Evolutionary conservation across 2,888 invertebrate genomes (phyloP).

Genomic region (Erebia aethiops): DNA sequence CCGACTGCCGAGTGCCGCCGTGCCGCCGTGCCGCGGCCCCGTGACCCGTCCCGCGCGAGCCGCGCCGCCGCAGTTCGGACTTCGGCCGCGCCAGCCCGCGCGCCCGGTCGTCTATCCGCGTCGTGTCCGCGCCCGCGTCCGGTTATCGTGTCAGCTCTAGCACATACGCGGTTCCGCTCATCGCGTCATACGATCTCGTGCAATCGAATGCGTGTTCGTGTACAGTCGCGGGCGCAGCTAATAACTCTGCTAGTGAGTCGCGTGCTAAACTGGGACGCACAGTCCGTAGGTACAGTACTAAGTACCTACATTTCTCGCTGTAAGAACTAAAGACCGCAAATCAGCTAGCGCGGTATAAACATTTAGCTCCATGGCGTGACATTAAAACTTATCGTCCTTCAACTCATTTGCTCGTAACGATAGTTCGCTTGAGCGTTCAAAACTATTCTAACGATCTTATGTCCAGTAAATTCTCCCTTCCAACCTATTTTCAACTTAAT

Average conservation of each 20-base stretch:
- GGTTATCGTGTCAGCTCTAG: background rate
- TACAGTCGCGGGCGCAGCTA: background rate
- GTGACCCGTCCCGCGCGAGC: background rate
- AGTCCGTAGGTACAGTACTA: too few relatives aligned
- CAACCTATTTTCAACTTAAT: background rate
- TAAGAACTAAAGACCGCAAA: too few relatives aligned
- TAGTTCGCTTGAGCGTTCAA: too few relatives aligned
- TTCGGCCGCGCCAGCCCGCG: background rate
- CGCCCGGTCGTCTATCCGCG: background rate
- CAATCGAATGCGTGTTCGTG: background rate
- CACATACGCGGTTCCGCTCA: background rate
- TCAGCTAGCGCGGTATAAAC: too few relatives aligned
- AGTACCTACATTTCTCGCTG: too few relatives aligned
- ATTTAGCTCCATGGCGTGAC: too few relatives aligned
- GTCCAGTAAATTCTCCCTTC: background rate
- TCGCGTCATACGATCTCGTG: background rate
- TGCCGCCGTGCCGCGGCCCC: background rate
- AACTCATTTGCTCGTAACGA: too few relatives aligned
- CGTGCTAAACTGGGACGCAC: too few relatives aligned
- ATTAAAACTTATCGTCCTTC: too few relatives aligned
- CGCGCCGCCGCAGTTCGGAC: background rate
- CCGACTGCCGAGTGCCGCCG: too few relatives aligned
- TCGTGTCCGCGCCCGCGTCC: background rate
- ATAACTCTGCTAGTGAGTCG: too few relatives aligned
- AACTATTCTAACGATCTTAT: too few relatives aligned